Percentiles rank a stretch among this genome's conserved stretches.
phyloP scores from a whole-genome alignment of 2,797 vertebrate species.

The Eulemur rubriventer region DNA sequence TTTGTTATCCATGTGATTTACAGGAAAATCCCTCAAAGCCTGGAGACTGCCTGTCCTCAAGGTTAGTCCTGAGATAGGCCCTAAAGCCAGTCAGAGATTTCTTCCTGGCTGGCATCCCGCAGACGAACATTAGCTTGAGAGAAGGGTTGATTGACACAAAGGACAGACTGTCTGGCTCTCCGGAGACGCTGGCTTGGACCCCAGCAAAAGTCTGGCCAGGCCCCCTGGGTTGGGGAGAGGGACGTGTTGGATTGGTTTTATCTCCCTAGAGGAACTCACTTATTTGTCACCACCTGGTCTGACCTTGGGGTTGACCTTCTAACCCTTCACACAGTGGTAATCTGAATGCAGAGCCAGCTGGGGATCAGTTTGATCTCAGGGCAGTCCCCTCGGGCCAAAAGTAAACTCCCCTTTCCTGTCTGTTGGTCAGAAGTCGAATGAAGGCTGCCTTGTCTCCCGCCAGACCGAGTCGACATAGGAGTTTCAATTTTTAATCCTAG shows the following conservation, averaged over 20 bases:
- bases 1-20: conserved; percentile 8
- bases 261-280: neutral
- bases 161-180: neutral
- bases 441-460: neutral
- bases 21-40: conserved; percentile 18
- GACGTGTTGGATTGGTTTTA: neutral
- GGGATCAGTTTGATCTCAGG: neutral
- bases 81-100: neutral
- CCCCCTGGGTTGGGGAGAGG: neutral
- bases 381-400: neutral
- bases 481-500: conserved; percentile 45
- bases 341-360: neutral
- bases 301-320: conserved; percentile 1
- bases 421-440: neutral
- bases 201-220: neutral
- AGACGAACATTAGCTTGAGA: neutral
- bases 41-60: neutral
- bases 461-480: neutral
- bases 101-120: neutral
- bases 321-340: neutral
- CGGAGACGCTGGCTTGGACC: neutral
- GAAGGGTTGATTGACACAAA: neutral
- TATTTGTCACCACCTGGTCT: conserved; percentile 44
- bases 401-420: conserved; percentile 45
- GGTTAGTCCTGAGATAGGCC: conserved; percentile 8